A percentile compares a stretch with the other conserved stretches of the same genome.
These are phyloP conservation scores for Augiades crinisus DNA, from an alignment of 2,888 invertebrate genomes.

Conservation along the genomic window DNA sequence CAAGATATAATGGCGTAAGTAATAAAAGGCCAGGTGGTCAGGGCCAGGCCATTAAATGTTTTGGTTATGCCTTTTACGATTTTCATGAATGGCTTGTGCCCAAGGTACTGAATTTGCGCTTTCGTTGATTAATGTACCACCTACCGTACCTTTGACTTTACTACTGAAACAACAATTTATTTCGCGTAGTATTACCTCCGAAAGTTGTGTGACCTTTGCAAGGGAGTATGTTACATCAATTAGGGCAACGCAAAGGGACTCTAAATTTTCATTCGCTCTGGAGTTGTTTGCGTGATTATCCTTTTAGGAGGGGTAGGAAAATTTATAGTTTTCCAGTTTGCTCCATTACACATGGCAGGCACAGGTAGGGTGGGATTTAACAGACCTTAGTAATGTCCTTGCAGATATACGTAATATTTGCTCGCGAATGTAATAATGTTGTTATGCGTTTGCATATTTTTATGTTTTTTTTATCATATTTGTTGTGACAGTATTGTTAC, in stretches of 20 bases:
- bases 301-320: constrained; percentile 64
- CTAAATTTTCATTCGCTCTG: constrained; percentile 68
- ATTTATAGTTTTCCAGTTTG: constrained; percentile 71
- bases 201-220: constrained; percentile 12
- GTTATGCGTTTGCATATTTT: no score
- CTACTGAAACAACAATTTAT: constrained; percentile 1
- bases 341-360: constrained; percentile 48
- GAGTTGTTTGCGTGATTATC: constrained; percentile 69
- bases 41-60: no score
- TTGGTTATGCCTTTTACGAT: background rate
- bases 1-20: no score
- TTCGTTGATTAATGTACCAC: background rate
- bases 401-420: background rate
- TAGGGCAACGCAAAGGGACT: constrained; percentile 58
- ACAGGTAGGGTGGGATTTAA: constrained; percentile 21
- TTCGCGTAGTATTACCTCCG: background rate
- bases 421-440: no score
- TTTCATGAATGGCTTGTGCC: background rate
- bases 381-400: background rate
- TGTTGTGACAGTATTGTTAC: no score
- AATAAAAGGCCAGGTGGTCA: no score
- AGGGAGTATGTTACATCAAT: constrained; percentile 50
- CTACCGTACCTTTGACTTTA: background rate
- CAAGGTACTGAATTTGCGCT: background rate
- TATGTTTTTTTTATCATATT: no score